Percentiles rank a stretch among this genome's conserved stretches.
phyloP scores from a whole-genome alignment of 1,140 invertebrate species.

The Temnothorax nylanderi region DNA sequence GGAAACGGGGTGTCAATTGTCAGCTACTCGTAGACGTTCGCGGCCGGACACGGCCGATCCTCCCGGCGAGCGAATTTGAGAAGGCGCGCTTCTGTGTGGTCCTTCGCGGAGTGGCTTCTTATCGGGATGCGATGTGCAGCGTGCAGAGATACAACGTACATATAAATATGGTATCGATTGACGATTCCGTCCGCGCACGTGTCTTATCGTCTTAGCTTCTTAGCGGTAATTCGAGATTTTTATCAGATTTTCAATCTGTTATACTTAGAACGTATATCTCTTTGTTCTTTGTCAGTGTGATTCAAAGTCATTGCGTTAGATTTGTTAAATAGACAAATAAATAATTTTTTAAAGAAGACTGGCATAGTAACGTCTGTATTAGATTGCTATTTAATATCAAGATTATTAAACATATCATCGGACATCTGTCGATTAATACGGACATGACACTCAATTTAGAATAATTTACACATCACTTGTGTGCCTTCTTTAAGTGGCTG shows the following conservation, averaged over 20 bases:
- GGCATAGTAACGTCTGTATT: neutral
- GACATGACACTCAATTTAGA: neutral
- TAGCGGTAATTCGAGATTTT: neutral
- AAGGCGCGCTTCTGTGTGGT: conserved; percentile 72
- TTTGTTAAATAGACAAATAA: neutral
- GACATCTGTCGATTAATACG: conserved; percentile 30
- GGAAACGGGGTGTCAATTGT: conserved; percentile 81
- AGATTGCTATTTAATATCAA: neutral
- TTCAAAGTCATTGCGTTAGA: neutral
- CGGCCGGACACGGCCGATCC: conserved; percentile 48
- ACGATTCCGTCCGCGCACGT: neutral
- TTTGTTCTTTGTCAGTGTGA: neutral
- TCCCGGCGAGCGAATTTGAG: conserved; percentile 56
- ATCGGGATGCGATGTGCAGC: conserved; percentile 4
- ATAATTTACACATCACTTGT: neutral
- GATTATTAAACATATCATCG: neutral
- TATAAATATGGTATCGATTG: conserved; percentile 17
- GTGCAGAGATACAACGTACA: neutral
- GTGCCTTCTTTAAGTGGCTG: neutral
- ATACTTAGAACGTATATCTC: neutral
- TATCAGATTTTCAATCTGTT: neutral
- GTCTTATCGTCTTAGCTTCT: conserved; percentile 3
- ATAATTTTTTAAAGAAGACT: neutral
- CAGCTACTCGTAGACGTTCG: conserved; percentile 64
- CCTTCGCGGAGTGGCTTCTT: conserved; percentile 56